Conservation (phyloP, 2,113 vertebrate genomes). For the Cheirogaleus medius region DNA sequence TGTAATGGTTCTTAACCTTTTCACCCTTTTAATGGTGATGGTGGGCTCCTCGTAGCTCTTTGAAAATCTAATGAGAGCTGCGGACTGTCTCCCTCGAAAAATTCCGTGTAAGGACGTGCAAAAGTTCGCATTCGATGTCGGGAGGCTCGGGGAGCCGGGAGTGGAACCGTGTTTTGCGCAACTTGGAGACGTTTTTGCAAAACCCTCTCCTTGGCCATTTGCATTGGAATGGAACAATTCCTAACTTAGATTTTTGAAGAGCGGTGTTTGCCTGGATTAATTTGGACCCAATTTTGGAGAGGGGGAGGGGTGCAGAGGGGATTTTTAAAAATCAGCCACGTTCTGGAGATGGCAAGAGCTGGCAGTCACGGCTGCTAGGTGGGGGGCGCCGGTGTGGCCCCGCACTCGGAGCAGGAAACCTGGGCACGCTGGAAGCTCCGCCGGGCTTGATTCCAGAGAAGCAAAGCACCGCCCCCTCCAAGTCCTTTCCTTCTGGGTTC, state of each 20-base stretch:
- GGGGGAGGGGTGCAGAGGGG: background rate
- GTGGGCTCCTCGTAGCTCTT: background rate
- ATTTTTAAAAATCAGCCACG: background rate
- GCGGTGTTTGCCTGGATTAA: background rate
- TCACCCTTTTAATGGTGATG: background rate
- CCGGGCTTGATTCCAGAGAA: rapidly evolving
- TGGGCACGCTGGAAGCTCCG: rapidly evolving
- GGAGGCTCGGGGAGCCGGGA: background rate
- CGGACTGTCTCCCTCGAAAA: background rate
- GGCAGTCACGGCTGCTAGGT: background rate
- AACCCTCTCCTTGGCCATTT: background rate
- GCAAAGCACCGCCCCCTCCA: background rate
- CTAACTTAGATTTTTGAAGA: background rate
- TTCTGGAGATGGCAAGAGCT: background rate
- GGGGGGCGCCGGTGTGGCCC: background rate
- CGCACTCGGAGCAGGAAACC: rapidly evolving
- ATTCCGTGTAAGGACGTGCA: background rate
- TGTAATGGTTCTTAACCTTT: background rate
- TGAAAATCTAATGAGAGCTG: background rate
- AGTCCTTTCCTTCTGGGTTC: background rate
- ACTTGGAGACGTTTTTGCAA: background rate
- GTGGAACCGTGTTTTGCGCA: background rate
- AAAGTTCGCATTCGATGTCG: background rate
- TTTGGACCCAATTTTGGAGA: background rate
- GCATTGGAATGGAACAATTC: background rate